Evolutionary conservation across 30 jellyfish, hydroid and myxozoan genomes (phyloP).

Genomic region (Pelagia noctiluca): DNA sequence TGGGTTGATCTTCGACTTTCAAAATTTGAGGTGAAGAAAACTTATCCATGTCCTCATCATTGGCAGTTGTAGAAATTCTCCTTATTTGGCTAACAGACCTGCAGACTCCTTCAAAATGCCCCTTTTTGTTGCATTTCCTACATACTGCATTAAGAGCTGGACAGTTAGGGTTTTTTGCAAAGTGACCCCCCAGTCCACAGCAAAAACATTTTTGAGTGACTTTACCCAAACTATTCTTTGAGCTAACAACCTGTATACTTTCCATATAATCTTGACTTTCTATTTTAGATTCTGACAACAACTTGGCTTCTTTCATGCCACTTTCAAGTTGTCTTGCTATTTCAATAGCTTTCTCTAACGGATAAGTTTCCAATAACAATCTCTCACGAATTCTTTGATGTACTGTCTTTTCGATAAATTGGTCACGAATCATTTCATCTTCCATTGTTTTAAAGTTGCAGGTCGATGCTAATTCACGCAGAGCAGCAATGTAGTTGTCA

Average conservation of each 20-base stretch:
- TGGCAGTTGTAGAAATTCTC: conserved; percentile 39
- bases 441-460: conserved; percentile 35
- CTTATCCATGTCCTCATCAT: conserved; percentile 9
- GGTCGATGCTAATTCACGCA: conserved; percentile 39
- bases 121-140: conserved; percentile 7
- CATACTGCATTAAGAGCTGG: conserved; percentile 26
- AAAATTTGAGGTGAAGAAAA: background rate
- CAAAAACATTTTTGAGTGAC: conserved; percentile 35
- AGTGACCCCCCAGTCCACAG: conserved; percentile 40
- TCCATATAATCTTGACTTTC: conserved; percentile 30
- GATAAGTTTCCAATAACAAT: conserved; percentile 34
- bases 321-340: conserved; percentile 35
- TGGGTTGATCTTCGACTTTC: background rate
- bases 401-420: conserved; percentile 19
- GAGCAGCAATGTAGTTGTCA: conserved; percentile 41
- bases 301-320: conserved; percentile 39
- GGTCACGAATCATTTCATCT: conserved; percentile 45
- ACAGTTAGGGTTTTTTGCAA: conserved; percentile 41
- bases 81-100: conserved; percentile 29
- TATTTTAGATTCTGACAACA: conserved; percentile 15
- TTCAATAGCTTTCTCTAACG: conserved; percentile 32
- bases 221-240: conserved; percentile 31
- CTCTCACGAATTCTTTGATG: conserved; percentile 37
- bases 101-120: conserved; percentile 35
- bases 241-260: conserved; percentile 34